These are phyloP conservation scores for Pammene aurita DNA, from an alignment of 2,888 invertebrate genomes.

Conservation along the genomic window DNA sequence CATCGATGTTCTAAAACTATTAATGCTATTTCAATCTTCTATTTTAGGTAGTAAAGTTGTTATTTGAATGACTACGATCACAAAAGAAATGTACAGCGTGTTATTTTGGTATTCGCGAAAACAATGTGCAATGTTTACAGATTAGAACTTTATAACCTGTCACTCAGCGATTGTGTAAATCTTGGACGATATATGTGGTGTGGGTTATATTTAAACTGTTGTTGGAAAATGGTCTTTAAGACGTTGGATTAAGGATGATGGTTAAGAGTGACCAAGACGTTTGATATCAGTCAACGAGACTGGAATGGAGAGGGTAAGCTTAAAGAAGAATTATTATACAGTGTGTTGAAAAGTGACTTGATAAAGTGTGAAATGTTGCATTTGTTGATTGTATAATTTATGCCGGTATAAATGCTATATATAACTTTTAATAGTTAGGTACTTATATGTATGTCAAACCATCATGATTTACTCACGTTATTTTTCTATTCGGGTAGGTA, in stretches of 20 bases:
- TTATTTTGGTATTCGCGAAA: slow-evolving; percentile 22
- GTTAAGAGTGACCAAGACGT: background rate
- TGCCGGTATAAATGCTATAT: slow-evolving; percentile 1
- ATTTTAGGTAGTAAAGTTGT: background rate
- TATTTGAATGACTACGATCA: background rate
- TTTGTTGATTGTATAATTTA: slow-evolving; percentile 17
- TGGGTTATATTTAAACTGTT: slow-evolving; percentile 9
- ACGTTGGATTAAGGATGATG: background rate
- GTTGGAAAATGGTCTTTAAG: slow-evolving; percentile 1
- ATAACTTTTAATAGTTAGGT: background rate
- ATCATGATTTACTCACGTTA: too few species aligned
- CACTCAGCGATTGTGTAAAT: slow-evolving; percentile 31
- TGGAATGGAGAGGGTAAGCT: background rate
- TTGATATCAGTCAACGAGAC: background rate
- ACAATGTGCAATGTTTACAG: slow-evolving; percentile 25
- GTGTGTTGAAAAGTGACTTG: slow-evolving; percentile 16
- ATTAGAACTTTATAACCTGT: slow-evolving; percentile 36
- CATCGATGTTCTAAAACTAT: background rate
- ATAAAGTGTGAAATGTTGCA: slow-evolving; percentile 6
- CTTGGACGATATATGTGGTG: slow-evolving; percentile 9
- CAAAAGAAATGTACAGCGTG: background rate
- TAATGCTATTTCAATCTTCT: background rate
- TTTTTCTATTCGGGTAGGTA: too few species aligned
- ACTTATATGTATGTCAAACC: too few species aligned
- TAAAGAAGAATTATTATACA: slow-evolving; percentile 10